Evolutionary conservation across 1,140 invertebrate genomes (phyloP), one percentile per base, ranked within the genome.

Genomic region (Psix sp.): DNA sequence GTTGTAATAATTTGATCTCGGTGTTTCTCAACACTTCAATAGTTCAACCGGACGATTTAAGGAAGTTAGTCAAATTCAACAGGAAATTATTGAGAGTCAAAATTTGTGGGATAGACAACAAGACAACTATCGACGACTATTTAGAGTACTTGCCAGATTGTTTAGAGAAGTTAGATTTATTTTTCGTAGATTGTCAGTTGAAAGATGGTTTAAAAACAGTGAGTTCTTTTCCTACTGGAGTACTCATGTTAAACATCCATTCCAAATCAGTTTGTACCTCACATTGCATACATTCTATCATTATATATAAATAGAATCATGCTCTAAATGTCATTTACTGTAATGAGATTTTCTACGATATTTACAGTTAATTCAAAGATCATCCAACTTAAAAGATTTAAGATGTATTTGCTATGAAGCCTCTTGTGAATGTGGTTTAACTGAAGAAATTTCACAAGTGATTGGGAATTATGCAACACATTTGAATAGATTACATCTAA

Each of bases 171-270:
- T 21, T 74, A 39, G 72, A 74, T 48, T 59, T 74, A 33, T 74
- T 74, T 65, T 74, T 68, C 48, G 68, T 68, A 10, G 72, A 74
- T 60, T 74, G 72, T 57, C 59, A 68, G 18, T 49, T 74, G 40
- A 65, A 54, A 9, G 6, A 52, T 21, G 59, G 63, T 1, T 65
- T 74, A 24, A 0, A 9, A 15, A 36, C 26, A 65, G 72, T 74
- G 65, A 74, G 71, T 74, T 63, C 10, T 5, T 57, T 49, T 40
- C 39, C 40, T 16, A 15, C 2, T 18, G 11, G 21, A 31, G 10
- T 35, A 33, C 11, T 59, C 45, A 62, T 49, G 26, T 38, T 18
- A 39, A 43, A 33, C 39, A 45, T 20, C 24, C 33, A 60, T 48
- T 60, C 40, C 9, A 39, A 39, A n/a, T 59, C 26, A 29, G 17